phyloP scores from a whole-genome alignment of 2,888 invertebrate genomes.

The Gryllus longicercus region DNA sequence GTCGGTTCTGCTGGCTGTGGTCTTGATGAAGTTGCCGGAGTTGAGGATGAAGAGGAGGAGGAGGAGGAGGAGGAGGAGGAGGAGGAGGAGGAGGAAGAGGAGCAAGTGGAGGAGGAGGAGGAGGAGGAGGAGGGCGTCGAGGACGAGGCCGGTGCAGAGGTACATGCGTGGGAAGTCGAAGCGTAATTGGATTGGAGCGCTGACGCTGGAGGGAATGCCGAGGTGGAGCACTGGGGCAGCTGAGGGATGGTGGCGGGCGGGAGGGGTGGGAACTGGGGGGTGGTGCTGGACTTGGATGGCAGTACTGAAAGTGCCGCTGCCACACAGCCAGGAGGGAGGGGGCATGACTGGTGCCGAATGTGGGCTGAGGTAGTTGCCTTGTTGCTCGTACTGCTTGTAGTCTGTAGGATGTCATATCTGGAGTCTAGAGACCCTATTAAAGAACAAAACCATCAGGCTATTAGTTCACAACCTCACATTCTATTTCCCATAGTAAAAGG shows the following conservation, averaged over 20 bases:
- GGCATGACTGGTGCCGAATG: slow-evolving; percentile 36
- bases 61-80: slow-evolving; percentile 43
- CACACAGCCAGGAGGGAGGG: slow-evolving; percentile 34
- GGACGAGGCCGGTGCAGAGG: slow-evolving; percentile 37
- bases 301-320: slow-evolving; percentile 33
- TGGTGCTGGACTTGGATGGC: slow-evolving; percentile 38
- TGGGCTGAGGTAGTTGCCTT: slow-evolving; percentile 36
- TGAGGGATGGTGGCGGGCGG: slow-evolving; percentile 32
- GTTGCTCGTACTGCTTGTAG: slow-evolving; percentile 41
- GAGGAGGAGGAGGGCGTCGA: slow-evolving; percentile 25
- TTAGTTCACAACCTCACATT: neutral
- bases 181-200: slow-evolving; percentile 37
- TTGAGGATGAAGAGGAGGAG: slow-evolving; percentile 39
- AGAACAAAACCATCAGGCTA: neutral
- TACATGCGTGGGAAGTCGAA: slow-evolving; percentile 44
- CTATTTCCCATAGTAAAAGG: neutral
- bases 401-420: slow-evolving; percentile 48
- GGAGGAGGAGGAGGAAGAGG: slow-evolving; percentile 36
- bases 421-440: slow-evolving; percentile 44
- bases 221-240: slow-evolving; percentile 29
- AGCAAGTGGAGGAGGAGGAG: too few species aligned
- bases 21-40: slow-evolving; percentile 42
- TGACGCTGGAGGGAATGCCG: slow-evolving; percentile 42
- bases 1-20: slow-evolving; percentile 39
- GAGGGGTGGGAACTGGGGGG: slow-evolving; percentile 39